Evolutionary conservation across 2,797 vertebrate genomes (phyloP).

Genomic region (Mormyrops boulengeri): DNA sequence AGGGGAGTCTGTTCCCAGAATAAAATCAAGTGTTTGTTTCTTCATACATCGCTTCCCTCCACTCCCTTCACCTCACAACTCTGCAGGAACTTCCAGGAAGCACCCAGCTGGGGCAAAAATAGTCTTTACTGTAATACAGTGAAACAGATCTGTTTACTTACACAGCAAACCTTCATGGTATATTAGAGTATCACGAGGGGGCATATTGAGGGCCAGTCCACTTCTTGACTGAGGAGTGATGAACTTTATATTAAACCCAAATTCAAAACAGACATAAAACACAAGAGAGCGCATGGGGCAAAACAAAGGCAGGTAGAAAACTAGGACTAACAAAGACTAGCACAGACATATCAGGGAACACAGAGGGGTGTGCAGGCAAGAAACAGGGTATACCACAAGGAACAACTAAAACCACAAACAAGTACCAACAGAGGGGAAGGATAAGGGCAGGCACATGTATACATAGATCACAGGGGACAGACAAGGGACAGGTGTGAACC

Average conservation of each 20-base stretch:
- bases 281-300: background rate
- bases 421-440: background rate
- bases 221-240: background rate
- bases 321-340: background rate
- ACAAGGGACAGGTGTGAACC: background rate
- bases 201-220: background rate
- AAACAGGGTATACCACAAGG: background rate
- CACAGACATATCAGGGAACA: background rate
- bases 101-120: constrained; percentile 23
- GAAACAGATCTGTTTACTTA: constrained; percentile 26
- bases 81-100: constrained; percentile 6
- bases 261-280: background rate
- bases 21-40: constrained; percentile 7
- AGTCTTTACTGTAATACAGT: constrained; percentile 23
- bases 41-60: background rate
- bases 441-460: background rate
- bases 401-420: background rate
- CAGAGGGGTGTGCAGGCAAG: background rate
- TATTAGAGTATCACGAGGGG: background rate
- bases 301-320: background rate
- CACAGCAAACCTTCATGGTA: background rate
- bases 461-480: background rate
- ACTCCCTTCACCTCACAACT: background rate
- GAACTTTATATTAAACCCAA: background rate
- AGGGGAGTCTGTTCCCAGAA: background rate